Base-by-base conservation (phyloP, 92 coral and sea anemone genomes). In the Epizoanthus scotinus region DNA sequence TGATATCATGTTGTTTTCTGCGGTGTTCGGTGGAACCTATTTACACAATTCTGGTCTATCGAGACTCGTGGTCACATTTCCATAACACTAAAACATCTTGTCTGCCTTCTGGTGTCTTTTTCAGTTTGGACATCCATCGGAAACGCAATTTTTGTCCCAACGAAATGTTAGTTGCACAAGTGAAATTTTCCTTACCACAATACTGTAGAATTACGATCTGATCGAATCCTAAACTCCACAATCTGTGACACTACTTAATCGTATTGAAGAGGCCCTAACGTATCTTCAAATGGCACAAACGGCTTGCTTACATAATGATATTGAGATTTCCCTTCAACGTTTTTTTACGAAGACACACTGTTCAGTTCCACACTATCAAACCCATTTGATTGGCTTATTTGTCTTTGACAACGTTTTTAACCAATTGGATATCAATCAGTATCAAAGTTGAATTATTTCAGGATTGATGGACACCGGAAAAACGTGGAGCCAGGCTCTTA, bases 381-480 rank as follows among this genome's bases (percentile, higher is more conserved):
- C 50, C 22, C 26, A 18, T 1, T 22, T 44, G 53, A 47, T 29
- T 8, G 50, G 22, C 5, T 44, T 19, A 70, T 47, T 70, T 50
- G 31, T 24, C 75, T 70, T 70, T 70, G 27, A 2, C 59, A 20
- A 7, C 38, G 13, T 70, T 53, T 22, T 70, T 18, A 47, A 50
- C 22, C 77, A 70, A 70, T 58, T 70, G 77, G 77, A 26, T 21
- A 15, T 20, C 61, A 22, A 24, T 17, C 20, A 15, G 18, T 50
- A 24, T 25, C 59, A 50, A 44, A 70, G 22, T 13, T 47, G 75
- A 70, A 70, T 40, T 40, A 47, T 58, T 26, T 19, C 31, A 36
- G 77, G 13, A 70, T 70, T 70, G 77, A 47, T 70, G 36, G 18
- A 20, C 5, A 70, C 77, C 77, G 77, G 77, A 70, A 70, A 70